These are phyloP conservation scores for Sphecodes monilicornis DNA, from an alignment of 2,888 invertebrate genomes.

Conservation along the genomic window DNA sequence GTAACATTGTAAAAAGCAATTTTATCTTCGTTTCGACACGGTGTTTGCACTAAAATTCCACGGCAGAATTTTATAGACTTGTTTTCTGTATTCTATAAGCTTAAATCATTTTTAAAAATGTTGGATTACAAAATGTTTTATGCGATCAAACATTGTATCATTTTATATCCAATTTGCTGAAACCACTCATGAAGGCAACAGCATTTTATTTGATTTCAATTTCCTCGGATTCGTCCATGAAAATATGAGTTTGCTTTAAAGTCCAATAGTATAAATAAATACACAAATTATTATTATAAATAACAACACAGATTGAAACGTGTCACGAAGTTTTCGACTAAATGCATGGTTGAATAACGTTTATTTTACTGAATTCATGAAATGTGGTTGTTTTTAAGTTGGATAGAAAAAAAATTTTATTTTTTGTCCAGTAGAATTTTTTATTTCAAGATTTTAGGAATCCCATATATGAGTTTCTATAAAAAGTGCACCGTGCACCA, in stretches of 20 bases:
- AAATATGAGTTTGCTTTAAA: neutral
- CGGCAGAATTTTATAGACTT: neutral
- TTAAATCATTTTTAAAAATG: neutral
- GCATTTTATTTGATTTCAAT: neutral
- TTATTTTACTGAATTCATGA: neutral
- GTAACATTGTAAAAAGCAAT: neutral
- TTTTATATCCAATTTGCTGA: neutral
- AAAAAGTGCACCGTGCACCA: neutral
- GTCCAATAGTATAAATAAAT: neutral
- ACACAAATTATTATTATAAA: neutral
- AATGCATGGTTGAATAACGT: neutral
- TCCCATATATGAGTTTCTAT: neutral
- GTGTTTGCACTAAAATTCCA: neutral
- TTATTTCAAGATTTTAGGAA: neutral
- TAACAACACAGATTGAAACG: neutral
- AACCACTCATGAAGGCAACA: neutral
- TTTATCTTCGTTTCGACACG: neutral
- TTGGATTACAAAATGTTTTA: neutral
- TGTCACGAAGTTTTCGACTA: neutral
- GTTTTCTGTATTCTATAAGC: neutral
- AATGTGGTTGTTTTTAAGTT: neutral
- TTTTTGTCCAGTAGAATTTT: neutral
- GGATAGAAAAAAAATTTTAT: neutral
- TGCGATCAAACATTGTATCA: neutral
- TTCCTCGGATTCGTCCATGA: neutral